Base-by-base conservation (phyloP, 2,888 invertebrate genomes). In the Heliothis peltigera region DNA sequence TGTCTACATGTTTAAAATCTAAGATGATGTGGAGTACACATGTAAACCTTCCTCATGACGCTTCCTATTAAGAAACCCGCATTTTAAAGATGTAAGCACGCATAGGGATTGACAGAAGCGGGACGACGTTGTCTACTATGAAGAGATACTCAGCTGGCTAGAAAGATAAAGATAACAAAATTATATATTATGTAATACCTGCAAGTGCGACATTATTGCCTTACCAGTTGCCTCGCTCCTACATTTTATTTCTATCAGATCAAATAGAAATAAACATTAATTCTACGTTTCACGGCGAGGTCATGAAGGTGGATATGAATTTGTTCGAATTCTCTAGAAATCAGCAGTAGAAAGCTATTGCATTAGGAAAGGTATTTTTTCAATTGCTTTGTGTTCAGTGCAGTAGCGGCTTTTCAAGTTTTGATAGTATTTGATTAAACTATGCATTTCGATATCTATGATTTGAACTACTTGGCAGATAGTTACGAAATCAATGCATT, bases 271-370 rank as follows among this genome's bases (percentile, higher is more conserved):
- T 52, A 44, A 61, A 51, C 64, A 56, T 58, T 71, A 70, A 65
- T 70, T 76, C 35, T 18, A 67, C 64, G 55, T 70, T 77, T 70
- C 71, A 59, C 47, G 55, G 35, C 53, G 64, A 68, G 80, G 70
- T 80, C 78, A 75, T 57, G 63, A 64, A 51, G 55, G 52, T 51
- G n/a, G n/a, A n/a, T n/a, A 66, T 63, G 65, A 70, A 72, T 64
- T 79, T 71, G 65, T 59, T 61, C 57, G 48, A 71, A 64, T 77
- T 70, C 46, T 49, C 62, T 71, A 65, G 65, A 70, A 80, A 70
- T 72, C 67, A 49, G 53, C 44, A 68, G 60, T 68, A 78, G 80
- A 80, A 80, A 80, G 75, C 70, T 55, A 51, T 51, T 51, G 65
- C 53, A 62, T 58, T 67, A 55, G 52, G 46, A 61, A 61, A 58